phyloP scores from a whole-genome alignment of 2,113 vertebrate species.

The Orthonyx spaldingii region DNA sequence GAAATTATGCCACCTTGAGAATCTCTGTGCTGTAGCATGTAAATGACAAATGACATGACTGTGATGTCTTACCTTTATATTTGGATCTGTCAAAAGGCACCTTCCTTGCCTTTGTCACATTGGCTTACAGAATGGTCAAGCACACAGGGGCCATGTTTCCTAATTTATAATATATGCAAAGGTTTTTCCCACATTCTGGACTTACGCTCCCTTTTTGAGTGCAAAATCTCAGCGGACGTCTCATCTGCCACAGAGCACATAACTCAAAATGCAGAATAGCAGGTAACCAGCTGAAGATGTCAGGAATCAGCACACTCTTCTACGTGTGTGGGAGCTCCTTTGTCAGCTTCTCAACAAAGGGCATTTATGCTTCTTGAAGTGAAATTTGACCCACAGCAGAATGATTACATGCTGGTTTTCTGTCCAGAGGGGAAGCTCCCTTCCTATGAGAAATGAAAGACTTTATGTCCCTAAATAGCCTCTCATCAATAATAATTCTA shows the following conservation, averaged over 20 bases:
- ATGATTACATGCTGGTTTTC: background rate
- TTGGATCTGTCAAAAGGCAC: background rate
- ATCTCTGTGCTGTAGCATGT: background rate
- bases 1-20: background rate
- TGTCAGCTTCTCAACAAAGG: background rate
- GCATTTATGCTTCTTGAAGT: background rate
- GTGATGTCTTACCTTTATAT: background rate
- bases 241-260: background rate
- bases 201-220: background rate
- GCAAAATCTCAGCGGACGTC: background rate
- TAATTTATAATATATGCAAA: background rate
- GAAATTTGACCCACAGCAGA: background rate
- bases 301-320: background rate
- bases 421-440: background rate
- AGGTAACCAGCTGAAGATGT: background rate
- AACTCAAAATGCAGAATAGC: background rate
- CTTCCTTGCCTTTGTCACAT: background rate
- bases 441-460: background rate
- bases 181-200: background rate
- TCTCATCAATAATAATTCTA: background rate
- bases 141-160: background rate
- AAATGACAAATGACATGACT: background rate
- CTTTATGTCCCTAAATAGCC: background rate
- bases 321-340: background rate
- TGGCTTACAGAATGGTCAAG: background rate